Percentiles rank a stretch among this genome's conserved stretches.
Evolutionary conservation across 2,888 invertebrate species (phyloP).

Genomic region (Aphrophora alni): DNA sequence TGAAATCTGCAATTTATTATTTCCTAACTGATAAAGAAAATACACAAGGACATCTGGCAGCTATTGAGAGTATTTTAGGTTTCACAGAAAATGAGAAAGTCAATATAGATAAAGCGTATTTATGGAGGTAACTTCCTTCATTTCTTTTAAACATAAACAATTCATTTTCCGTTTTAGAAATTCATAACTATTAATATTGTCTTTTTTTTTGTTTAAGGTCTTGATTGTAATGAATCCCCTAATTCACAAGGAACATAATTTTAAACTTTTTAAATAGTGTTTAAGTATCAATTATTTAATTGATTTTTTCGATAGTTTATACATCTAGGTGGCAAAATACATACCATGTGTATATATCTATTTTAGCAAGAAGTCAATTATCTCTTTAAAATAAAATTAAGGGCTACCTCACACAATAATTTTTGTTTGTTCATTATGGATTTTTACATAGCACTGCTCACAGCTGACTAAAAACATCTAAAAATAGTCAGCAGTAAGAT

Average conservation of each 20-base stretch:
- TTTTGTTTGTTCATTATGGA: too few relatives aligned
- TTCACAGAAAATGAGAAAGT: conserved; percentile 82
- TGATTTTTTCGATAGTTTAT: background rate
- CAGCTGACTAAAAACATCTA: too few relatives aligned
- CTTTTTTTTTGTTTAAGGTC: background rate
- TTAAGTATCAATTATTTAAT: background rate
- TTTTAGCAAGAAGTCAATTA: background rate
- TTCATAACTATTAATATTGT: background rate
- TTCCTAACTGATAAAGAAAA: conserved; percentile 91
- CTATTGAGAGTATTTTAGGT: conserved; percentile 90
- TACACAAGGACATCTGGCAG: conserved; percentile 84
- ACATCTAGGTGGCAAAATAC: too few relatives aligned
- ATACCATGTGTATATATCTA: background rate
- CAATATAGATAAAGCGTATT: conserved; percentile 70
- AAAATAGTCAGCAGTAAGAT: too few relatives aligned
- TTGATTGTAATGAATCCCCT: background rate
- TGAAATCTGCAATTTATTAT: conserved; percentile 92
- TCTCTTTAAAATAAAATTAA: background rate
- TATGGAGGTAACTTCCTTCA: conserved; percentile 27
- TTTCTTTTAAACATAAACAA: background rate
- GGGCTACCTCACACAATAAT: background rate
- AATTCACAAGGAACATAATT: background rate
- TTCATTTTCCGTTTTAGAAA: background rate
- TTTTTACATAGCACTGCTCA: too few relatives aligned
- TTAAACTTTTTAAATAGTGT: background rate